These are phyloP conservation scores for Bombus terrestris DNA, from an alignment of 1,140 invertebrate genomes.

Conservation along the genomic window DNA sequence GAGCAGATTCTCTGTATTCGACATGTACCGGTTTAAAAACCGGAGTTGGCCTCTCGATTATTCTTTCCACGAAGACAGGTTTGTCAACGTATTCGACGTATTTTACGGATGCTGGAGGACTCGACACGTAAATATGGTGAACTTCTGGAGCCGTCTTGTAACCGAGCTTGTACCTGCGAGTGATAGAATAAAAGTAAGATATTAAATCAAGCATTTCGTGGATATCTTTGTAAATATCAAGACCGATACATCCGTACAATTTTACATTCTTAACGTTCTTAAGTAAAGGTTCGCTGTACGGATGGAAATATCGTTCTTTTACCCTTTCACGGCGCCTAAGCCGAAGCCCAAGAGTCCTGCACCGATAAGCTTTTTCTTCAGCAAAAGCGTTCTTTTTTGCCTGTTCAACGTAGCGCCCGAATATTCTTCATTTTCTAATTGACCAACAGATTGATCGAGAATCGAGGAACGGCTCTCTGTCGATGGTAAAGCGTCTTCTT, in stretches of 20 bases:
- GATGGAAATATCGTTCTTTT: slow-evolving; percentile 13
- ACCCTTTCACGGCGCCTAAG: slow-evolving; percentile 77
- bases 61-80: slow-evolving; percentile 76
- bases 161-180: slow-evolving; percentile 75
- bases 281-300: too few relatives aligned
- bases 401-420: slow-evolving; percentile 42
- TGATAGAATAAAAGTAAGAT: background rate
- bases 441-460: slow-evolving; percentile 17
- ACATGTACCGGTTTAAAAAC: slow-evolving; percentile 69
- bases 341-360: slow-evolving; percentile 78
- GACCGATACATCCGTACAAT: background rate
- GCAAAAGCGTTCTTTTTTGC: slow-evolving; percentile 75
- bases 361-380: slow-evolving; percentile 78
- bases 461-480: slow-evolving; percentile 25
- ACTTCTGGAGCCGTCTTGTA: slow-evolving; percentile 73
- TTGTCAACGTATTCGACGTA: slow-evolving; percentile 79
- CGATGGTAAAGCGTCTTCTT: slow-evolving; percentile 45
- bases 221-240: background rate
- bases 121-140: slow-evolving; percentile 74
- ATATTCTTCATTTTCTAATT: slow-evolving; percentile 33
- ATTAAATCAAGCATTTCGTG: background rate
- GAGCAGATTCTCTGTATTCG: slow-evolving; percentile 71
- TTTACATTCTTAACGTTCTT: background rate
- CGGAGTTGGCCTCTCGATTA: slow-evolving; percentile 73
- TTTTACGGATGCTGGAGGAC: slow-evolving; percentile 72